Evolutionary conservation across 2,113 vertebrate species (phyloP), one percentile per base, ranked within the genome.

Genomic region (Caranx melampygus): DNA sequence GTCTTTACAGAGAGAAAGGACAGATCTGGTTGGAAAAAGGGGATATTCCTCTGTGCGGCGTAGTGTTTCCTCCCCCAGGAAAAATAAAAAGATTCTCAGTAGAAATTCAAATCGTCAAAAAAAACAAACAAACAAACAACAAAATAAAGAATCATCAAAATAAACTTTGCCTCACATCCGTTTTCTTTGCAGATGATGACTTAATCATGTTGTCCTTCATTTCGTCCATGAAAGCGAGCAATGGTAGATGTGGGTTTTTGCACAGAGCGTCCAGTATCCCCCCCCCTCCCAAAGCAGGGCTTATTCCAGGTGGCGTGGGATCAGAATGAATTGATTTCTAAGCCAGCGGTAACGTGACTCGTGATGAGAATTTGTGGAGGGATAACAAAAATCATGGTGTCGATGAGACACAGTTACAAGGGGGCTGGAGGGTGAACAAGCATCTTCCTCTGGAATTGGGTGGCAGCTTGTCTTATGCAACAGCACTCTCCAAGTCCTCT

Each of bases 231-330:
- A 89, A 81, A 80, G 58, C 44, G 61, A 82, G 58, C 70, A 78
- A 71, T 68, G 64, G 75, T 64, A 85, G 77, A 73, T 76, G 81
- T 61, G 75, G 67, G 65, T 78, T 57, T 73, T 87, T 79, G 91
- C 69, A 77, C 45, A 34, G 45, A 81, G 72, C 72, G 71, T 87
- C 74, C 82, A 82, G 60, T 82, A 72, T 61, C 72, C 45, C 55
- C 54, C 69, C 47, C 57, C 75, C 26, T 13, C 68, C 71, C 57
- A 84, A 69, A 82, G 85, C 76, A 83, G 40, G 67, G 85, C 82
- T 93, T 85, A 90, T 88, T 92, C 89, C 91, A 91, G 88, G 88
- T 87, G 87, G 81, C 37, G 80, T 88, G 74, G 82, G 73, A 86
- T 85, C 79, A 80, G 71, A 68, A 83, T 83, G 73, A 89, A 85